Percentiles rank a stretch among this genome's conserved stretches.
phyloP scores from a whole-genome alignment of 2,113 vertebrate species.

The Cottus gobio region DNA sequence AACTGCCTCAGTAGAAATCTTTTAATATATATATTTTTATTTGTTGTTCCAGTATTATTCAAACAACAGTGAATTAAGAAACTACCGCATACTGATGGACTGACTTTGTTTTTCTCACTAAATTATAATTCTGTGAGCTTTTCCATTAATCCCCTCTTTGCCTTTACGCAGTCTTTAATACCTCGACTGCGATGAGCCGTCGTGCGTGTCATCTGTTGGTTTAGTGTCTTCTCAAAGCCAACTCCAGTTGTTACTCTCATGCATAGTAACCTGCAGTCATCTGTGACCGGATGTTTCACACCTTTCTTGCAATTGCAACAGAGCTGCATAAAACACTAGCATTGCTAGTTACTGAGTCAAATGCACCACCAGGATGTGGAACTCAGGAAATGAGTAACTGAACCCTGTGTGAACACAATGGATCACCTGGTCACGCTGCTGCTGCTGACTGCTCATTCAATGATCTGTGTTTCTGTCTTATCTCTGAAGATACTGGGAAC shows the following conservation, averaged over 20 bases:
- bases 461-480: not conserved
- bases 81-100: not conserved
- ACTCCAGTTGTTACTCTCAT: not conserved
- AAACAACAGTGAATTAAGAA: not conserved
- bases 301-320: slow-evolving; percentile 9
- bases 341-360: not conserved
- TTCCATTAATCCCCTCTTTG: not conserved
- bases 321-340: not conserved
- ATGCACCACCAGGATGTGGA: not conserved
- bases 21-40: not conserved
- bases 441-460: slow-evolving; percentile 9
- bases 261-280: slow-evolving; percentile 1
- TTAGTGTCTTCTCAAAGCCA: slow-evolving; percentile 28
- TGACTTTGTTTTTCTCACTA: not conserved
- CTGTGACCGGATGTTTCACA: slow-evolving; percentile 21
- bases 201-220: not conserved
- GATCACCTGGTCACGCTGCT: not conserved
- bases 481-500: slow-evolving; percentile 12
- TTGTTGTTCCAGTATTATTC: not conserved
- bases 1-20: not conserved
- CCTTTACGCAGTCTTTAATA: not conserved
- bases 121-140: not conserved
- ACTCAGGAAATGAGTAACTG: not conserved
- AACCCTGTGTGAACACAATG: not conserved
- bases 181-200: not conserved